These are phyloP conservation scores for Pseudopipra pipra DNA, from an alignment of 2,113 vertebrate genomes.

Conservation along the genomic window DNA sequence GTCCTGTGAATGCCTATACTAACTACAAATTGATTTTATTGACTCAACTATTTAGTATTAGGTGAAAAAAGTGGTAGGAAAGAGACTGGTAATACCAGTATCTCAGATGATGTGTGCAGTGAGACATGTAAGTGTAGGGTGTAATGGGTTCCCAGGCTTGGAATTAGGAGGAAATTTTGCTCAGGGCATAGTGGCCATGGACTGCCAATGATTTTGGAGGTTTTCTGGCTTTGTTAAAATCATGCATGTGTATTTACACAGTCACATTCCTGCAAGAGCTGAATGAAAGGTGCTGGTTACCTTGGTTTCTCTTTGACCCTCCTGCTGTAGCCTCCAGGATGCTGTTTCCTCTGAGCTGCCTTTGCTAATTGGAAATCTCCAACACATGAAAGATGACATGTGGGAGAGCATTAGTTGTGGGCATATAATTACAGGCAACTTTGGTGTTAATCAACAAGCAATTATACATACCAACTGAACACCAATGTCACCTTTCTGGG, in stretches of 20 bases:
- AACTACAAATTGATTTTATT: not conserved
- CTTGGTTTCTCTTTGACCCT: not conserved
- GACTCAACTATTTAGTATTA: not conserved
- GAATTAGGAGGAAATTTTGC: not conserved
- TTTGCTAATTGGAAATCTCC: not conserved
- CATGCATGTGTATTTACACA: not conserved
- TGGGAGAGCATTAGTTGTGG: not conserved
- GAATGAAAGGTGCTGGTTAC: not conserved
- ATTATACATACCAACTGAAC: not conserved
- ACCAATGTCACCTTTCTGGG: not conserved
- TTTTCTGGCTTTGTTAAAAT: not conserved
- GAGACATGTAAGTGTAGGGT: not conserved
- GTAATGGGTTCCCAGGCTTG: not conserved
- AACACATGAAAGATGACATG: not conserved
- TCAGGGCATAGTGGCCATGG: not conserved
- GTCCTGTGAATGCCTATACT: not conserved
- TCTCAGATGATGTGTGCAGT: not conserved
- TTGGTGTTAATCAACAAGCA: not conserved
- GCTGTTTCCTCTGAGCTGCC: rapidly evolving
- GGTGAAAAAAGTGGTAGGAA: not conserved
- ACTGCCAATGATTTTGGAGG: not conserved
- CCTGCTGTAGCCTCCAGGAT: not conserved
- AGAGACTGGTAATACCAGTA: not conserved
- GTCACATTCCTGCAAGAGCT: not conserved
- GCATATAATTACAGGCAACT: not conserved